Evolutionary conservation across 2,113 vertebrate species (phyloP), one percentile per base, ranked within the genome.

Genomic region (Phyllostomus discolor): DNA sequence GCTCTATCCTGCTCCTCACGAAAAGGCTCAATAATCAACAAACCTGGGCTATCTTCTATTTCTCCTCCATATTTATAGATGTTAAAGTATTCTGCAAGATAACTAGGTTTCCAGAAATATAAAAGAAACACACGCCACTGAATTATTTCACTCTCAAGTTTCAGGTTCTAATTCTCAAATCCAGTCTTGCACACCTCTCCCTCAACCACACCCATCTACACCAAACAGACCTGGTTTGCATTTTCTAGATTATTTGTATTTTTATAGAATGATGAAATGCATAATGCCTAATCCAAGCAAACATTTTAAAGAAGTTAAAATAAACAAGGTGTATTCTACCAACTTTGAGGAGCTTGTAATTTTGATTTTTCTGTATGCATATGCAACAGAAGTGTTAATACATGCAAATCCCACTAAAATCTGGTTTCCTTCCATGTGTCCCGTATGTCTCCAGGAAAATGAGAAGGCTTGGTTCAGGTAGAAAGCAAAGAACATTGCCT

Each of bases 291-390:
- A 80, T 50, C 83, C 69, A 76, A 92, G 93, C 9, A 46, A 64
- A 73, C n/a, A 28, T 62, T 90, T 90, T 73, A 59, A 66, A 89
- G 38, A 11, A 94, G 46, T 82, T 86, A 75, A 96, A 87, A 87
- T 31, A 57, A 86, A 88, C 57, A 95, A 48, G 46, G 28, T 94
- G 20, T 50, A 62, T 26, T 75, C 76, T 75, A 64, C 8, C 52
- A 90, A 90, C 35, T 70, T 24, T 11, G n/a, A 94, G 15, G 41
- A 83, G 28, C 46, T 43, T 41, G 4, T 75, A 69, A 38, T 26
- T 91, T 70, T 91, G 16, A 50, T 7, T 62, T 78, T 85, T 88
- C 62, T 70, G 31, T 24, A 69, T 69, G 8, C 17, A 20, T 28
- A 48, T 2, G 12, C 4, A 54, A 54, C 16, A 31, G 8, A 91